Conservation (phyloP, 2,797 vertebrate species). For the Apodemus agrarius region DNA sequence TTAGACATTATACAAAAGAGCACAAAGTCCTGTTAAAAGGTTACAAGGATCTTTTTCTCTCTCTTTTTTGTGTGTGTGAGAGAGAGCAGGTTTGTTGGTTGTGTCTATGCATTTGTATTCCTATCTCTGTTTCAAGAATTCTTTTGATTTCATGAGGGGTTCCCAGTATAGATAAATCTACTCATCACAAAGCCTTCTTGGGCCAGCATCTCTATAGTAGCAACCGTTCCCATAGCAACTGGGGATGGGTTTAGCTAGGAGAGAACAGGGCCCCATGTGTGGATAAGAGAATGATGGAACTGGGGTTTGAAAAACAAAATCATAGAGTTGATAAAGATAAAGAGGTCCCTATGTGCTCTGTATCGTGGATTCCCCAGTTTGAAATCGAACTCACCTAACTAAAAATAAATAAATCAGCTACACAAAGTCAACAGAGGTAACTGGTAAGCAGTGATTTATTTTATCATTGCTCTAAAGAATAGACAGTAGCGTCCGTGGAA, state of each 20-base stretch:
- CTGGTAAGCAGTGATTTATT: not conserved
- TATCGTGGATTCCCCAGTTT: not conserved
- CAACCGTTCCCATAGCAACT: slow-evolving; percentile 26
- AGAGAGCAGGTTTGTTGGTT: not conserved
- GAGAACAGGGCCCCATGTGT: not conserved
- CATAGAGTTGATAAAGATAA: not conserved
- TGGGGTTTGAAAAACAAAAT: not conserved
- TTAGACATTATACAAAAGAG: not conserved
- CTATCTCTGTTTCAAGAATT: not conserved
- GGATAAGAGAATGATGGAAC: slow-evolving; percentile 16
- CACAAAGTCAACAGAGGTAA: not conserved
- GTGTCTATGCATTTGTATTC: not conserved
- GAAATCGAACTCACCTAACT: not conserved
- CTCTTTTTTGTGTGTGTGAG: not conserved
- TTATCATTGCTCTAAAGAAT: not conserved
- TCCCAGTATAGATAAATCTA: not conserved
- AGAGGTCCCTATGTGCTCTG: not conserved
- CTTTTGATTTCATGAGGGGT: not conserved
- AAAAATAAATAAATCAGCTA: slow-evolving; percentile 14
- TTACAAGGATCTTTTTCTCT: not conserved
- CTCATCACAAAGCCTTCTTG: slow-evolving; percentile 33
- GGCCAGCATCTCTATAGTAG: not conserved
- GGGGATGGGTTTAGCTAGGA: not conserved
- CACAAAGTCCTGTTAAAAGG: not conserved
- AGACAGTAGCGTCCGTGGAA: not conserved